phyloP scores from a whole-genome alignment of 2,888 invertebrate genomes.

The Volucella inanis region DNA sequence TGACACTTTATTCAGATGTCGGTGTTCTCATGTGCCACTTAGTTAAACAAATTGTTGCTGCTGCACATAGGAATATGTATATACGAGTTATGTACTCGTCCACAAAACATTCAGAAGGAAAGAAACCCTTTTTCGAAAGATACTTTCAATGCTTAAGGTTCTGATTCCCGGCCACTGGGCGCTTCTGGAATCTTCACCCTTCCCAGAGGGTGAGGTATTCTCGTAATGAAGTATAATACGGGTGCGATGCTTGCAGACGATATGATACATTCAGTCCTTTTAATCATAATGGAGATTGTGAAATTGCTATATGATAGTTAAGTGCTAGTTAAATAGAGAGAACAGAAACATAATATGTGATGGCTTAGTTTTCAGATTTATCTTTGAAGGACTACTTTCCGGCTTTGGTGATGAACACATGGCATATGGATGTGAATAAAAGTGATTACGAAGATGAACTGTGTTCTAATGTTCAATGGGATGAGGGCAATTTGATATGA shows the following conservation, averaged over 20 bases:
- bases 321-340: too few species aligned
- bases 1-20: constrained; percentile 66
- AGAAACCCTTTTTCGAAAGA: constrained; percentile 40
- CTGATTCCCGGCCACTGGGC: constrained; percentile 40
- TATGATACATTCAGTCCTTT: constrained; percentile 17
- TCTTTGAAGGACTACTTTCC: too few species aligned
- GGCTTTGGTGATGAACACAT: too few species aligned
- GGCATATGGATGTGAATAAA: too few species aligned
- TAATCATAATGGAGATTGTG: constrained; percentile 12
- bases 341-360: too few species aligned
- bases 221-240: constrained; percentile 24
- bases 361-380: too few species aligned
- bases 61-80: constrained; percentile 1
- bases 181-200: constrained; percentile 22
- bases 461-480: too few species aligned
- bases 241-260: constrained; percentile 18
- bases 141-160: constrained; percentile 42
- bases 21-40: constrained; percentile 72
- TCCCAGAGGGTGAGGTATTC: not conserved
- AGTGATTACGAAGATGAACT: too few species aligned
- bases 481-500: too few species aligned
- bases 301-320: not conserved
- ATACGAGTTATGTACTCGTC: not conserved
- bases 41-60: constrained; percentile 69
- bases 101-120: too few species aligned